A percentile compares a stretch with the other conserved stretches of the same genome.
These are phyloP conservation scores for Pararge aegeria DNA, from an alignment of 1,140 invertebrate genomes.

Conservation along the genomic window DNA sequence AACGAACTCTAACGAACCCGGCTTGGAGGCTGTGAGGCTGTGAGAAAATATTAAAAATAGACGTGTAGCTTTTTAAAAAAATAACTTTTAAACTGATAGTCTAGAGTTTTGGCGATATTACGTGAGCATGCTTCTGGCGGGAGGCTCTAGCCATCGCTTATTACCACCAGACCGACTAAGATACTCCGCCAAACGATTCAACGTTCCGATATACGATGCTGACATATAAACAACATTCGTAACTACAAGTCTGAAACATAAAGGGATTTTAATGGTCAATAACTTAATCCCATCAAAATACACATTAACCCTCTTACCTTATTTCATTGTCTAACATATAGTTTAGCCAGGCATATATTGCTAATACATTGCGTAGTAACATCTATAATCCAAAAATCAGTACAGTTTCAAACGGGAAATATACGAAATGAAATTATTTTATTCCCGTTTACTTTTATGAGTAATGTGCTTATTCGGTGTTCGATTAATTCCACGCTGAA, in stretches of 20 bases:
- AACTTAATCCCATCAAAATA: constrained; percentile 16
- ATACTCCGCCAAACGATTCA: too few species aligned
- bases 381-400: background rate
- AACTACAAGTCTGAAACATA: constrained; percentile 3
- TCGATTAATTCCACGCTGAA: background rate
- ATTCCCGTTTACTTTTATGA: background rate
- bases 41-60: too few species aligned
- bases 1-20: too few species aligned
- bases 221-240: background rate
- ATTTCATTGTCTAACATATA: constrained; percentile 9
- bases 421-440: background rate
- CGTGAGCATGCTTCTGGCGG: too few species aligned
- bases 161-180: too few species aligned
- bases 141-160: too few species aligned
- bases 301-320: constrained; percentile 13
- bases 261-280: constrained; percentile 13
- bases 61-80: too few species aligned
- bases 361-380: background rate
- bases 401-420: background rate
- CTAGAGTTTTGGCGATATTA: too few species aligned
- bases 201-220: too few species aligned
- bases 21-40: too few species aligned
- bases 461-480: too few species aligned
- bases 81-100: too few species aligned
- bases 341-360: background rate